Evolutionary conservation across 2,113 vertebrate genomes (phyloP).

Genomic region (Mastomys natalensis): DNA sequence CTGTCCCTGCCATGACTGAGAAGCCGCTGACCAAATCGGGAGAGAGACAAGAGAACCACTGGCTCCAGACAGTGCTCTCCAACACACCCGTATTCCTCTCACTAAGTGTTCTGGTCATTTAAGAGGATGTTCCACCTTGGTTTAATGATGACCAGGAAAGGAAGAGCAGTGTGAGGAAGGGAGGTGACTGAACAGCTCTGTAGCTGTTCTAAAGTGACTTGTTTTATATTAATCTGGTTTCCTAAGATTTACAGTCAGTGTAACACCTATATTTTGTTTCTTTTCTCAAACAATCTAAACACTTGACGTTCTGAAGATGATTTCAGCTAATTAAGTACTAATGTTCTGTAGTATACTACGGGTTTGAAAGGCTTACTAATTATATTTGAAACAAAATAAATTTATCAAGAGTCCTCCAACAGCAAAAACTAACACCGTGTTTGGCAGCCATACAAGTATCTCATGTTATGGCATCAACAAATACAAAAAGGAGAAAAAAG

Average conservation of each 20-base stretch:
- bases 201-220: slow-evolving; percentile 26
- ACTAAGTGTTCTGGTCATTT: neutral
- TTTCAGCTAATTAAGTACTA: slow-evolving; percentile 53
- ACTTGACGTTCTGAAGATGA: neutral
- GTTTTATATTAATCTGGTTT: slow-evolving; percentile 46
- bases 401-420: slow-evolving; percentile 56
- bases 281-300: slow-evolving; percentile 55
- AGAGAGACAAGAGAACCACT: neutral
- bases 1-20: neutral
- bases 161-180: neutral
- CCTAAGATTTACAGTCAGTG: slow-evolving; percentile 34
- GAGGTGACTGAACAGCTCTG: slow-evolving; percentile 4
- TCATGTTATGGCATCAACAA: slow-evolving; percentile 56
- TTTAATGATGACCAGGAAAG: neutral
- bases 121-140: neutral
- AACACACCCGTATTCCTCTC: neutral
- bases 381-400: slow-evolving; percentile 58
- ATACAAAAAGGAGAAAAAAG: slow-evolving; percentile 43
- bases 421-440: neutral
- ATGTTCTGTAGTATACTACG: neutral
- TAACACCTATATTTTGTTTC: slow-evolving; percentile 50
- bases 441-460: slow-evolving; percentile 59
- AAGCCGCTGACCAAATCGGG: neutral
- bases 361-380: slow-evolving; percentile 48
- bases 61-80: neutral